Conservation (phyloP, 2,888 invertebrate genomes). For the Tetranychus truncatus region DNA sequence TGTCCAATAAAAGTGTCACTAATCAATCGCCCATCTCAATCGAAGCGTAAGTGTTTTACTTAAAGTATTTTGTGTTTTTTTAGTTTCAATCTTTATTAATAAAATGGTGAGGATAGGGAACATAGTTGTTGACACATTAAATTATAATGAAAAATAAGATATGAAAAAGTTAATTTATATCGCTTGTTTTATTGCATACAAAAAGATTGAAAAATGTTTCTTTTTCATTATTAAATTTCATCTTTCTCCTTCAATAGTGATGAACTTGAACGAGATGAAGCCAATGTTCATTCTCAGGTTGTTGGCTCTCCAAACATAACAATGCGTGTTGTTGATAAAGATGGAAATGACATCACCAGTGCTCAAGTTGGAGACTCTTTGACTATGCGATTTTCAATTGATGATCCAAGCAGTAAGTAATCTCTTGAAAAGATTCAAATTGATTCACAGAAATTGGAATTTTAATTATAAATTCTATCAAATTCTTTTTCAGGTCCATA, state of each 20-base stretch:
- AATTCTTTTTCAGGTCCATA: slow-evolving; percentile 42
- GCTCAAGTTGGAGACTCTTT: slow-evolving; percentile 83
- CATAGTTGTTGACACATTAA: not conserved
- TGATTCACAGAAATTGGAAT: not conserved
- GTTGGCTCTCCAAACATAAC: slow-evolving; percentile 87
- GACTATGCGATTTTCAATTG: slow-evolving; percentile 72
- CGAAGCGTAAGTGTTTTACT: slow-evolving; percentile 12
- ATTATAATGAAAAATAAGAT: not conserved
- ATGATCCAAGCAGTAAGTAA: slow-evolving; percentile 56
- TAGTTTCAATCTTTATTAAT: not conserved
- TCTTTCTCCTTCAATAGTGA: not conserved
- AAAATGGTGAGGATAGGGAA: not conserved
- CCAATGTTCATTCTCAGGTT: slow-evolving; percentile 31
- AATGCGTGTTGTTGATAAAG: slow-evolving; percentile 52
- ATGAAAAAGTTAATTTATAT: not conserved
- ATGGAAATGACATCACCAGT: slow-evolving; percentile 61
- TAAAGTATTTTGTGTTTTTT: not conserved
- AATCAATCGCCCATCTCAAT: slow-evolving; percentile 10
- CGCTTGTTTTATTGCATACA: too few relatives aligned
- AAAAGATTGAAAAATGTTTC: too few relatives aligned
- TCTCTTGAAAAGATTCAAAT: not conserved
- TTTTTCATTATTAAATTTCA: not conserved
- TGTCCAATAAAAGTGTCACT: slow-evolving; percentile 79
- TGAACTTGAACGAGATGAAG: slow-evolving; percentile 10
- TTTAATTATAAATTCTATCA: not conserved